Evolutionary conservation across 2,888 invertebrate species (phyloP), one percentile per base, ranked within the genome.

Genomic region (Mesochorus sp.): DNA sequence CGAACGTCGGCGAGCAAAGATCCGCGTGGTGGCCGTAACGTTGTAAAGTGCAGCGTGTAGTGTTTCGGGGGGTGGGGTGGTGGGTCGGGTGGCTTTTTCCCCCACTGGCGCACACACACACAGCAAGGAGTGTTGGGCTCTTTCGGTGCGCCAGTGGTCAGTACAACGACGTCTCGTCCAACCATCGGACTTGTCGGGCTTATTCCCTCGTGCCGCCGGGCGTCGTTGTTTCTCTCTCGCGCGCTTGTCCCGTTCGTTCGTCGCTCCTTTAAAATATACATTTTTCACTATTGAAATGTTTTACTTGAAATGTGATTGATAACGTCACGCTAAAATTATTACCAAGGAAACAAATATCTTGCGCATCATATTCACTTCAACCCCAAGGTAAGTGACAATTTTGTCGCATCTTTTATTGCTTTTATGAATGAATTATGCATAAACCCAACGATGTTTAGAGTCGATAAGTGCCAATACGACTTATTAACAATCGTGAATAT

Each of bases 161-260:
- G 78, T 78, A 39, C 64, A 71, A 71, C 47, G 74, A 70, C 59
- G 74, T 70, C 73, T 74, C 78, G 70, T 70, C 37, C 77, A 68
- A 73, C 73, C 70, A 64, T 53, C 74, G 74, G 78, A 74, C 78
- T 66, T 37, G 73, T 55, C 74, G 62, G 73, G 61, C 51, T 71
- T 17, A 21, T 51, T 57, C 68, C 57, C 28, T 31, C 47, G 57
- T 59, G 39, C 59, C 26, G 51, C 24, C 53, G 76, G 55, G 72
- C 64, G 59, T 66, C 64, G 73, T 73, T 66, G 61, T 53, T 51
- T 66, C 55, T 34, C 21, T 19, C 42, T 17, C 31, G n/a, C 31
- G 14, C 24, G 24, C 39, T 34, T 10, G 0, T 31, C 17, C 10
- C 49, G 24, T 39, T 31, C 37, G 4, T 17, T 0, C 3, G 12